These are phyloP conservation scores for Pica pica DNA, from an alignment of 2,113 vertebrate species.

Conservation along the genomic window DNA sequence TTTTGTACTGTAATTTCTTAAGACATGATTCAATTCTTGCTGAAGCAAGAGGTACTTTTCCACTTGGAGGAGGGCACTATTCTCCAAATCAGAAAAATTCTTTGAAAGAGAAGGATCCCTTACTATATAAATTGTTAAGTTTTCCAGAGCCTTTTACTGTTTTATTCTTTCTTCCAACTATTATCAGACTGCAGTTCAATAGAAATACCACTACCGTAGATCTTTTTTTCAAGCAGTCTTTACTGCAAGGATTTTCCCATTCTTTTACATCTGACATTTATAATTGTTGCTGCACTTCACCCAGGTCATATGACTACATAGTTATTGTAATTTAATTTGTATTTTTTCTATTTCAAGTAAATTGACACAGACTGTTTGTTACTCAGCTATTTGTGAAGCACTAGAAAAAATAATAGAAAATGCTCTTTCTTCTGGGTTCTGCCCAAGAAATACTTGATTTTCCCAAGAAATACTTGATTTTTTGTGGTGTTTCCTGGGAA, in stretches of 20 bases:
- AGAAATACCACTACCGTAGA: neutral
- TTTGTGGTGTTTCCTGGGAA: neutral
- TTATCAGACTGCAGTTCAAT: neutral
- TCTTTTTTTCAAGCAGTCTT: neutral
- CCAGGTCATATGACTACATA: neutral
- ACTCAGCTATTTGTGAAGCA: neutral
- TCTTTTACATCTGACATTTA: neutral
- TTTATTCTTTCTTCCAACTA: neutral
- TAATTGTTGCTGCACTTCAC: neutral
- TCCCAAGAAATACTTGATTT: neutral
- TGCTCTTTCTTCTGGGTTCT: neutral
- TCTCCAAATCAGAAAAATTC: neutral
- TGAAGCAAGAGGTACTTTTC: neutral
- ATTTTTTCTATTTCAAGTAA: neutral
- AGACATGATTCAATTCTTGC: neutral
- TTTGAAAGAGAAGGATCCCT: neutral
- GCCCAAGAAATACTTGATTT: neutral
- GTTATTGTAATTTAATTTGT: neutral
- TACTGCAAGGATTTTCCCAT: neutral
- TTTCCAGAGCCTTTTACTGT: neutral
- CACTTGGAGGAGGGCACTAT: neutral
- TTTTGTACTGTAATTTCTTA: neutral
- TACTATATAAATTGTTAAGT: neutral
- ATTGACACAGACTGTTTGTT: neutral
- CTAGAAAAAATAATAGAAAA: neutral